Conservation (phyloP, 2,888 invertebrate species). For the Himalopsyche tibetana region DNA sequence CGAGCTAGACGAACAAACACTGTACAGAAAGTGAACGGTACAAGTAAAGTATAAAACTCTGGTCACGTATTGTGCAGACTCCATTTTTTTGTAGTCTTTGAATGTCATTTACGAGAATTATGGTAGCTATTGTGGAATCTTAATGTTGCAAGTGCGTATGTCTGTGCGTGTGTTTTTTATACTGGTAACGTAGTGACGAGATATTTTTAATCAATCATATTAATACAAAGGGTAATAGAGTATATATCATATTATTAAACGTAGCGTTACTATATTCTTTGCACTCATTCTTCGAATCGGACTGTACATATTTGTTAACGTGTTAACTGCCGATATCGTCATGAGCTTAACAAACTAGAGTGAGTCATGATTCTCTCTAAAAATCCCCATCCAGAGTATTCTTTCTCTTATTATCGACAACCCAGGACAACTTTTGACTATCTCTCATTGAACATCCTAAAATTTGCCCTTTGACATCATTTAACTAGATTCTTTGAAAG, state of each 20-base stretch:
- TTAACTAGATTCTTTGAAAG: too few species aligned
- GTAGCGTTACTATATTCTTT: constrained; percentile 17
- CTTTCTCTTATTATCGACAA: too few species aligned
- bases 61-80: not conserved
- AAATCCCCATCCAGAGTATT: too few species aligned
- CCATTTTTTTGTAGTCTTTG: not conserved
- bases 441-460: too few species aligned
- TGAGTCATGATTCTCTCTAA: too few species aligned
- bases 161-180: constrained; percentile 46
- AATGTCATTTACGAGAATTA: constrained; percentile 2
- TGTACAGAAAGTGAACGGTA: not conserved
- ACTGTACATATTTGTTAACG: too few species aligned
- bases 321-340: too few species aligned
- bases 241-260: constrained; percentile 35
- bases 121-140: constrained; percentile 39
- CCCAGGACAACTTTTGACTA: too few species aligned
- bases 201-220: constrained; percentile 41
- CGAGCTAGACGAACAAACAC: too few species aligned
- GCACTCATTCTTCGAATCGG: not conserved
- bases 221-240: constrained; percentile 46
- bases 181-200: constrained; percentile 39
- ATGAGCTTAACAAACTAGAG: too few species aligned
- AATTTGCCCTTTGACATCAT: too few species aligned
- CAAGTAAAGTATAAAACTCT: not conserved
- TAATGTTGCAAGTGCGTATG: constrained; percentile 37